These are phyloP conservation scores for Chascanopsetta lugubris DNA, from an alignment of 2,113 vertebrate species.

Conservation along the genomic window DNA sequence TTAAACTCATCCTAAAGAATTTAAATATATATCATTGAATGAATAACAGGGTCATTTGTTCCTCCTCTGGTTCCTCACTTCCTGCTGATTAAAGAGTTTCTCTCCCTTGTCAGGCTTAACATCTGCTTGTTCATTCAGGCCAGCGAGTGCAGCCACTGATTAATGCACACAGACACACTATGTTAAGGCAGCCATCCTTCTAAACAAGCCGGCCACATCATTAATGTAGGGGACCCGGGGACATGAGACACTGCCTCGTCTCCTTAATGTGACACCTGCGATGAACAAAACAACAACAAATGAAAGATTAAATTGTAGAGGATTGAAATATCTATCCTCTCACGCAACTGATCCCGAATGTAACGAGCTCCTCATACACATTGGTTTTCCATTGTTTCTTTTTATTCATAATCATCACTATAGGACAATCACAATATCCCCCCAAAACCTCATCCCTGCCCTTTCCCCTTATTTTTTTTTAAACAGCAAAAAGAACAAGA, in stretches of 20 bases:
- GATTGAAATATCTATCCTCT: background rate
- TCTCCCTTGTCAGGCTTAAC: background rate
- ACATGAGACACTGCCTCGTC: background rate
- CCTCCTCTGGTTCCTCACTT: no score
- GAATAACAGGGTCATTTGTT: no score
- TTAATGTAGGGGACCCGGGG: background rate
- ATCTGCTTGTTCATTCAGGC: background rate
- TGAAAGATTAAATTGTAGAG: background rate
- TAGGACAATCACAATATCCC: slow-evolving; percentile 79
- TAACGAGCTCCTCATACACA: background rate
- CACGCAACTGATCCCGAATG: background rate
- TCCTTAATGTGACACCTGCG: background rate
- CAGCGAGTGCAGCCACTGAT: background rate
- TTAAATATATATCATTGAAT: no score
- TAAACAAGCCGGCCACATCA: background rate
- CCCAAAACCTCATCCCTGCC: slow-evolving; percentile 36
- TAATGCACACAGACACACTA: slow-evolving; percentile 1
- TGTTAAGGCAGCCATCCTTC: background rate
- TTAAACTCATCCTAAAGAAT: no score
- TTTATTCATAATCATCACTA: slow-evolving; percentile 81
- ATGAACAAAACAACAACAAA: background rate
- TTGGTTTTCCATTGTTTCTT: slow-evolving; percentile 45
- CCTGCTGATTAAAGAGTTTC: no score
- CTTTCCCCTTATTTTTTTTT: slow-evolving; percentile 59
- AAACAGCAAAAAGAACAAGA: slow-evolving; percentile 73